Conservation (phyloP, 2,113 vertebrate species). For the Alligator sinensis region DNA sequence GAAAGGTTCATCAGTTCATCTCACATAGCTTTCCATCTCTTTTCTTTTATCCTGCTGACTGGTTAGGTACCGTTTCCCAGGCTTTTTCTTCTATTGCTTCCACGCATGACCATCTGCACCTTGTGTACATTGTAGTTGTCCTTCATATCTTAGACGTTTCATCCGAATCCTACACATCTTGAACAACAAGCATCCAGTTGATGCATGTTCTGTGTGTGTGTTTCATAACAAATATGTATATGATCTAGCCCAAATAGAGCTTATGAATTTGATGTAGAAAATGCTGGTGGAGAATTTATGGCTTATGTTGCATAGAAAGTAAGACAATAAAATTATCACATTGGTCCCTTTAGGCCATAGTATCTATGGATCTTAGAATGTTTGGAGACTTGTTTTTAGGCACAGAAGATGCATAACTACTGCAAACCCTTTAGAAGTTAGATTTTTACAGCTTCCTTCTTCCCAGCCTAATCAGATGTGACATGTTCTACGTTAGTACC, state of each 20-base stretch:
- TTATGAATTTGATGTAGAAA: background rate
- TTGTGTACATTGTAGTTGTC: background rate
- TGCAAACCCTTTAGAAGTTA: no score
- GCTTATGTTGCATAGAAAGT: no score
- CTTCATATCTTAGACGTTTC: background rate
- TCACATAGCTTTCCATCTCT: background rate
- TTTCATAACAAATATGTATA: background rate
- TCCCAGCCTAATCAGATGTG: no score
- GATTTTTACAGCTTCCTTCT: no score
- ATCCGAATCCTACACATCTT: background rate
- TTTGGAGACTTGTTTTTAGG: no score
- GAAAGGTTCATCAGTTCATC: background rate
- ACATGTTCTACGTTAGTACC: no score
- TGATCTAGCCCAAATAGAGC: background rate
- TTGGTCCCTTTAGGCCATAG: no score
- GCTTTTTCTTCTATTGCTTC: background rate
- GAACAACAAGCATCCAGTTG: background rate
- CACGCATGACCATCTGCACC: background rate
- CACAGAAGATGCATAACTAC: no score
- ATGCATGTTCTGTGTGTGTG: background rate
- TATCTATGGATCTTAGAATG: no score
- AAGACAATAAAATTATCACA: no score
- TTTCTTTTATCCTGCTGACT: background rate
- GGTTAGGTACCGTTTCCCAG: background rate
- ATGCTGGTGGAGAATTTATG: no score